phyloP scores from a whole-genome alignment of 1,140 invertebrate genomes.

The Proctacanthus coquilletti region DNA sequence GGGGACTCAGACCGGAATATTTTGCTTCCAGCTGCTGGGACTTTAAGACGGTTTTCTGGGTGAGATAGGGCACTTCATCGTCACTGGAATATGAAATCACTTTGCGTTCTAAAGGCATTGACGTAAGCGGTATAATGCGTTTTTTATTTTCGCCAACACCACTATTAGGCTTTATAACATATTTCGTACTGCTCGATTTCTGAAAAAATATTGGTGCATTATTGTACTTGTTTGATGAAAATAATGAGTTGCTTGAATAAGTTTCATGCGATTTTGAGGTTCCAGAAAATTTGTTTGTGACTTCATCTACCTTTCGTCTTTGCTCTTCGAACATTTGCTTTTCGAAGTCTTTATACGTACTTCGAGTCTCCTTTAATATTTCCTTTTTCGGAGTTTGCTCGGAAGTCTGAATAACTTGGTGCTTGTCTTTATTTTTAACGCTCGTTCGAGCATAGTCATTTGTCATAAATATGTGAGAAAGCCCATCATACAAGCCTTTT shows the following conservation, averaged over 20 bases:
- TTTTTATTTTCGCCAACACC: no score
- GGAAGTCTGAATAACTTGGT: not conserved
- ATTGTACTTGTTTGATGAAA: not conserved
- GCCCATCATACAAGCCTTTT: constrained; percentile 64
- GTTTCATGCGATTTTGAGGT: not conserved
- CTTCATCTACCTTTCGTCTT: constrained; percentile 1
- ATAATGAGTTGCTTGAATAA: not conserved
- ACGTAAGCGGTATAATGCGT: constrained; percentile 19
- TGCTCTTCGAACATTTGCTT: constrained; percentile 1
- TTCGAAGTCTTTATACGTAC: constrained; percentile 30
- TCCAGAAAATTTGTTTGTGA: constrained; percentile 1
- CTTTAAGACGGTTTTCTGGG: constrained; percentile 21
- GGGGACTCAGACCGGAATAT: constrained; percentile 5
- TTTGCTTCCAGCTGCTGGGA: constrained; percentile 18
- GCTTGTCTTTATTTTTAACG: constrained; percentile 1
- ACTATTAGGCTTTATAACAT: no score
- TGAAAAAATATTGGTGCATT: not conserved
- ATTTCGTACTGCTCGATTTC: no score
- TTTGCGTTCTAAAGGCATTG: constrained; percentile 18
- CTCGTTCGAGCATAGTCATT: constrained; percentile 39
- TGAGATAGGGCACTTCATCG: constrained; percentile 25
- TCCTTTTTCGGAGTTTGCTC: constrained; percentile 10
- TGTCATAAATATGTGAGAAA: constrained; percentile 68
- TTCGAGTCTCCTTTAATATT: constrained; percentile 31
- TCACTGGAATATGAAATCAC: constrained; percentile 10